These are phyloP conservation scores for Spodoptera picta DNA, from an alignment of 2,888 invertebrate genomes.

Conservation along the genomic window DNA sequence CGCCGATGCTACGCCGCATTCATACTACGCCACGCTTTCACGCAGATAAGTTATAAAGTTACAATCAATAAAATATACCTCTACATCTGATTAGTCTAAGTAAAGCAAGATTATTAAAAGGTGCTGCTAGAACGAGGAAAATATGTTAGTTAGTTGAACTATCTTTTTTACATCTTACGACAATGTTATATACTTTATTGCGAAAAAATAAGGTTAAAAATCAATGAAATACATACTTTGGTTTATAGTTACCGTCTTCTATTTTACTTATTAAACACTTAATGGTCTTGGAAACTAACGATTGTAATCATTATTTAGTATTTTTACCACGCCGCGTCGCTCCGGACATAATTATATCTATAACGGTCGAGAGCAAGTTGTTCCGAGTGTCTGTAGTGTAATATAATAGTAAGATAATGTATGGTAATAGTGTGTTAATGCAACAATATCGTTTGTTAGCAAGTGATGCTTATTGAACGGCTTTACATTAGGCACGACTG, in stretches of 20 bases:
- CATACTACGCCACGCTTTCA: conserved; percentile 16
- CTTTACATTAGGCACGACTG: conserved; percentile 3
- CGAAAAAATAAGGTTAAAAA: too few species aligned
- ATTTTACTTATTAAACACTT: too few species aligned
- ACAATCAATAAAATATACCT: background rate
- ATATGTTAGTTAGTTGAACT: too few species aligned
- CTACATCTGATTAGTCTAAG: background rate
- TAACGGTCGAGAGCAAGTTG: background rate
- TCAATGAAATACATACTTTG: too few species aligned
- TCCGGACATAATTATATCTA: conserved; percentile 1
- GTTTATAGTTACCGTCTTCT: too few species aligned
- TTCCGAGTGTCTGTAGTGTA: background rate
- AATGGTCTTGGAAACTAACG: too few species aligned
- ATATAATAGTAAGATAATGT: conserved; percentile 5
- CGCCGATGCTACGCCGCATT: too few species aligned
- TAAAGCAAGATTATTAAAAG: background rate
- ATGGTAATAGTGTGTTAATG: conserved; percentile 11
- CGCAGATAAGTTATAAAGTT: conserved; percentile 4
- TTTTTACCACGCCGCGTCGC: too few species aligned
- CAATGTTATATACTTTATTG: too few species aligned
- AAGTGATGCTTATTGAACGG: conserved; percentile 11
- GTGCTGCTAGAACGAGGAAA: too few species aligned
- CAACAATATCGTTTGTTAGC: conserved; percentile 8
- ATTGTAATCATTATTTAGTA: too few species aligned
- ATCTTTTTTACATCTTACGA: too few species aligned